Base-by-base conservation (phyloP, 2,113 vertebrate genomes). In the Lota lota region DNA sequence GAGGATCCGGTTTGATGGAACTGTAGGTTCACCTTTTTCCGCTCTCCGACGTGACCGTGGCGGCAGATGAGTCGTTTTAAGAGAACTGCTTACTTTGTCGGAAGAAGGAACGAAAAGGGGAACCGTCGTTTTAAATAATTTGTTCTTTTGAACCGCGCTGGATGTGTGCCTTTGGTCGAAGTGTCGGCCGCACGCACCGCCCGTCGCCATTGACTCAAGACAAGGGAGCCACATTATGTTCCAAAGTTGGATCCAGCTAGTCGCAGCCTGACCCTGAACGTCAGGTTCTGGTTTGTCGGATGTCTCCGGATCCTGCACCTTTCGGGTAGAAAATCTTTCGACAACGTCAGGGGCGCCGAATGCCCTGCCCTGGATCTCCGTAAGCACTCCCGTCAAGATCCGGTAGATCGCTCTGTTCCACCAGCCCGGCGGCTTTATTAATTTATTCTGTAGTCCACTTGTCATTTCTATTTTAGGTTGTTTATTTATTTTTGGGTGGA, bases 91-190 rank as follows among this genome's bases (percentile, higher is more conserved):
- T 72, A 69, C 77, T 79, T 86, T 87, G 76, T 84, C 88, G 79
- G 82, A 92, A 92, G 87, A 89, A 84, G 84, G 78, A 88, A 85
- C 75, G 66, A 85, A 90, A 91, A 92, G 80, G 83, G 89, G 90
- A 92, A 92, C 87, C 87, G 85, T 80, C 78, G 79, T 72, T 83
- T 47, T 47, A 11, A 67, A 81, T 72, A 70, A 75, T 77, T 84
- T 78, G 67, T 73, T 67, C 65, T 78, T 66, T 72, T 17, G 54
- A 33, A 22, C n/a, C 64, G 72, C 18, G 28, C 63, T 67, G 66
- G 50, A 51, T 68, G 68, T 67, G 59, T 53, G 67, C 73, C 74
- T 59, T 12, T 59, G 4, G 28, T 36, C 18, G 5, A 33, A 51
- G 5, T 79, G 72, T 73, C 65, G 58, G 50, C 59, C 6, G 47